A percentile compares a stretch with the other conserved stretches of the same genome.
phyloP scores from a whole-genome alignment of 2,113 vertebrate species.

The Pachyramphus minor region DNA sequence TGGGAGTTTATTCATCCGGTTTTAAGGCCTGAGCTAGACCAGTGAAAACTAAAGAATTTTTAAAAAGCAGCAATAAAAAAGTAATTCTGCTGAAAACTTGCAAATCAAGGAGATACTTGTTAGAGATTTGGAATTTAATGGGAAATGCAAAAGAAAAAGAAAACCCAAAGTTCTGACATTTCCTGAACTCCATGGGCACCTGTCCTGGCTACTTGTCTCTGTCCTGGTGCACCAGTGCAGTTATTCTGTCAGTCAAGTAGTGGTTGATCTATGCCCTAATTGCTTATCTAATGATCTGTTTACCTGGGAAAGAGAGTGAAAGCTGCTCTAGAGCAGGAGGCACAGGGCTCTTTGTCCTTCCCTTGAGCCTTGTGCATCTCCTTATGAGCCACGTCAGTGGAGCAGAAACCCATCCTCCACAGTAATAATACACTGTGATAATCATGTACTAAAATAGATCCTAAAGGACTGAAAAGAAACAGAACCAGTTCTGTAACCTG shows the following conservation, averaged over 20 bases:
- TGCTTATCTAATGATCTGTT: neutral
- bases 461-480: neutral
- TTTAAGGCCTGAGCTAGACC: neutral
- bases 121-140: neutral
- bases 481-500: neutral
- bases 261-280: neutral
- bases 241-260: neutral
- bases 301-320: neutral
- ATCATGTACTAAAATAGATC: neutral
- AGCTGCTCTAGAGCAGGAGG: neutral
- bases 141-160: neutral
- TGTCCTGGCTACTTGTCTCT: neutral
- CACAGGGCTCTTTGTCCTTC: neutral
- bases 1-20: neutral
- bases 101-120: neutral
- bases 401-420: neutral
- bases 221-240: neutral
- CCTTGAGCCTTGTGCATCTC: neutral
- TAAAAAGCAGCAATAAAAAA: neutral
- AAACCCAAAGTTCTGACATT: neutral
- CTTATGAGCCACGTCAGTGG: neutral
- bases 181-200: neutral
- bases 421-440: neutral
- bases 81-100: neutral
- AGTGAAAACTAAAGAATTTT: neutral